A percentile compares a stretch with the other conserved stretches of the same genome.
Evolutionary conservation across 2,888 invertebrate genomes (phyloP).

Genomic region (Stratiomys singularior): DNA sequence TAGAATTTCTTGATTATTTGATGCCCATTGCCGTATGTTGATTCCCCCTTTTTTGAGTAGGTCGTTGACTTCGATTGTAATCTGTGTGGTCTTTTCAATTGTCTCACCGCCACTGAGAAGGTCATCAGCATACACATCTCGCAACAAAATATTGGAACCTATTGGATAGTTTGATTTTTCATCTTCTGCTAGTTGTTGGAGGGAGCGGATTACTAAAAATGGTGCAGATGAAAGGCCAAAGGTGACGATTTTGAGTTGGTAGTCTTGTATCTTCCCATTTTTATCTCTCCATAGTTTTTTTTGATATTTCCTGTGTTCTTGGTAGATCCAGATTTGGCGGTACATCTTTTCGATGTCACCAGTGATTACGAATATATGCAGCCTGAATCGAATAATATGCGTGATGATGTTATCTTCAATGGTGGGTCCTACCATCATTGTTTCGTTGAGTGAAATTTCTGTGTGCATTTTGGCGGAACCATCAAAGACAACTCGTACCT

Average conservation of each 20-base stretch:
- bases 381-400: conserved; percentile 24
- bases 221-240: conserved; percentile 51
- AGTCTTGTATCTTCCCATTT: conserved; percentile 34
- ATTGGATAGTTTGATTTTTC: conserved; percentile 3
- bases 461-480: conserved; percentile 28
- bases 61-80: no score
- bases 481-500: conserved; percentile 43
- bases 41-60: no score
- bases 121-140: not conserved
- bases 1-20: no score
- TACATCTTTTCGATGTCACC: conserved; percentile 56
- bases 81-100: no score
- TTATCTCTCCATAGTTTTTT: conserved; percentile 51
- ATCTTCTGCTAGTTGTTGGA: conserved; percentile 48
- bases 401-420: conserved; percentile 52
- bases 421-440: conserved; percentile 53
- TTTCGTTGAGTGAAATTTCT: conserved; percentile 53
- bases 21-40: no score
- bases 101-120: no score
- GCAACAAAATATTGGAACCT: not conserved
- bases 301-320: conserved; percentile 50
- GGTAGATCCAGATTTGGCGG: conserved; percentile 51
- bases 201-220: conserved; percentile 48
- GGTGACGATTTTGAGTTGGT: conserved; percentile 48
- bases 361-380: conserved; percentile 47